Conservation (phyloP, 2,113 vertebrate genomes). For the Haliaeetus leucogaster region DNA sequence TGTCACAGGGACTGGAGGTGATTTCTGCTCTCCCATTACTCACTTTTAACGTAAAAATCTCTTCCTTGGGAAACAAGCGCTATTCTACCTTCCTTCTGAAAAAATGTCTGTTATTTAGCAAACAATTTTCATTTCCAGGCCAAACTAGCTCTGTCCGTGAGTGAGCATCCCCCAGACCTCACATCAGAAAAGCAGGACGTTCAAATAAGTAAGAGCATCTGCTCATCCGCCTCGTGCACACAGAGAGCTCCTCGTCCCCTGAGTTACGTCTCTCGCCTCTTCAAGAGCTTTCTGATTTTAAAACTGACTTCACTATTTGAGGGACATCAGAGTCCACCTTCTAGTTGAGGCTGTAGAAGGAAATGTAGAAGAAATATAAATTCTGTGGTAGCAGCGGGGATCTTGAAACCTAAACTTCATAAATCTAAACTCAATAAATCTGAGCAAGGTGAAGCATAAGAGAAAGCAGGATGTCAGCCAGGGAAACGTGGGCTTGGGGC, state of each 20-base stretch:
- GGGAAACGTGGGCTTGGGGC: not conserved
- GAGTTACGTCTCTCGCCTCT: not conserved
- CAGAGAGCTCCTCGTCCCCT: not conserved
- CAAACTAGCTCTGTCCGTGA: not conserved
- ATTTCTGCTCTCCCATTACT: not conserved
- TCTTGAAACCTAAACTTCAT: not conserved
- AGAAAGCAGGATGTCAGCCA: not conserved
- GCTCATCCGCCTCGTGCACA: not conserved
- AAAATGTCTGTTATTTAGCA: not conserved
- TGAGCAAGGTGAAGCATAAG: not conserved
- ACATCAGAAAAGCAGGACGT: not conserved
- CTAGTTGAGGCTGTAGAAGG: not conserved
- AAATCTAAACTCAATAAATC: not conserved
- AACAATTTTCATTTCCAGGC: not conserved
- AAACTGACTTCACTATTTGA: not conserved
- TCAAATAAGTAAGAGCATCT: not conserved
- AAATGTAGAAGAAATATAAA: not conserved
- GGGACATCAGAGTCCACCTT: not conserved
- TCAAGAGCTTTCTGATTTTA: not conserved
- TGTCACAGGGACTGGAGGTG: not conserved
- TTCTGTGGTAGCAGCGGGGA: fast-evolving
- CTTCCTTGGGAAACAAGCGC: not conserved
- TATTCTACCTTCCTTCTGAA: not conserved
- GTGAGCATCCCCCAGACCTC: not conserved
- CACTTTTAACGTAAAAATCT: not conserved